Evolutionary conservation across 2,113 vertebrate species (phyloP).

Genomic region (Scomber japonicus): DNA sequence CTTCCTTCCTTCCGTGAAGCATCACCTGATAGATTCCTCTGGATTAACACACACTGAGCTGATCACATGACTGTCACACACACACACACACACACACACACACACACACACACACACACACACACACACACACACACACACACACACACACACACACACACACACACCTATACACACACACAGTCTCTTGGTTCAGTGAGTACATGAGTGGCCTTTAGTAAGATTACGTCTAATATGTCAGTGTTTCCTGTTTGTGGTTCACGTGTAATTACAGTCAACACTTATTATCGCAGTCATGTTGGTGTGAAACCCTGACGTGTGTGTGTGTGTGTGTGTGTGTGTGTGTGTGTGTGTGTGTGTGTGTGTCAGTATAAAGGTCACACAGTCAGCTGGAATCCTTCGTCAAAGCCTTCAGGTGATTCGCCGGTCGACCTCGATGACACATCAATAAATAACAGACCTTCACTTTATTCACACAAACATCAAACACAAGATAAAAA

Average conservation of each 20-base stretch:
- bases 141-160: not conserved
- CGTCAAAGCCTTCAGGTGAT: slow-evolving; percentile 46
- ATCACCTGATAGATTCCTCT: slow-evolving; percentile 10
- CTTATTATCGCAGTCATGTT: slow-evolving; percentile 39
- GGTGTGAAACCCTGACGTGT: slow-evolving; percentile 5
- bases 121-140: slow-evolving; percentile 1
- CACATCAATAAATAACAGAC: slow-evolving; percentile 40
- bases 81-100: slow-evolving; percentile 1
- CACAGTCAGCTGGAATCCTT: slow-evolving; percentile 40
- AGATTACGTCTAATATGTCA: slow-evolving; percentile 31
- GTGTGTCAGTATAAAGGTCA: slow-evolving; percentile 52
- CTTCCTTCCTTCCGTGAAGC: no score
- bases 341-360: slow-evolving; percentile 25
- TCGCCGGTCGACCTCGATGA: slow-evolving; percentile 20
- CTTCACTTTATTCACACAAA: not conserved
- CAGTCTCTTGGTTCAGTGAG: no score
- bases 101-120: slow-evolving; percentile 1
- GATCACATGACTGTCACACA: not conserved
- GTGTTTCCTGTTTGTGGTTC: slow-evolving; percentile 30
- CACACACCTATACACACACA: no score
- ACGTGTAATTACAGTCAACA: slow-evolving; percentile 62
- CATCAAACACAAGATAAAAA: no score
- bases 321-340: slow-evolving; percentile 27
- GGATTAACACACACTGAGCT: not conserved
- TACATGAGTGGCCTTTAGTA: slow-evolving; percentile 34